Evolutionary conservation across 2,797 vertebrate species (phyloP), one percentile per base, ranked within the genome.

Genomic region (Rhynchonycteris naso): DNA sequence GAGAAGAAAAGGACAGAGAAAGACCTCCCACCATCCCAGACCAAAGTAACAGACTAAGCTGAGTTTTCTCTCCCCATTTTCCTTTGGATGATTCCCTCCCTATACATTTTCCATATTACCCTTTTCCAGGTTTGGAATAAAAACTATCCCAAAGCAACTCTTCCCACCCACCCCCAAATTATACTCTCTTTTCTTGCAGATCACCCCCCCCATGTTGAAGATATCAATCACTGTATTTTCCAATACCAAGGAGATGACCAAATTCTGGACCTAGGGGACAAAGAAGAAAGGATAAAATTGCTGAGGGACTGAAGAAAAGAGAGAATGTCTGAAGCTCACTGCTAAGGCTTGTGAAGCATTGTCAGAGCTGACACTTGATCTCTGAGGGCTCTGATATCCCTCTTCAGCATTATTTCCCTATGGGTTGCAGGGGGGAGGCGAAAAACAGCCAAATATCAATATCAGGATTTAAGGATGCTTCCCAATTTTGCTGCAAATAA

Each of bases 401-500:
- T 52, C 71, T 63, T 65, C 19, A 50, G 56, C 4, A 71, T 84
- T 58, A 71, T 93, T 93, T 84, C 68, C 72, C 92, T 50, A 30
- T 5, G 54, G 54, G 18, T 24, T 84, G 2, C 30, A 82, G 59
- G 78, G 88, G 69, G 59, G 38, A 80, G 35, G 30, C 4, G 16
- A 28, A 15, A 84, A 91, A 71, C 2, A 2, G 84, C 33, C 43
- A 78, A 52, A 52, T 5, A 85, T 63, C n/a, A 68, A 24, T 56
- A 69, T 69, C 28, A 19, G 43, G 24, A 10, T 35, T 89, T 59
- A 88, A 72, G 19, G 50, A 89, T 38, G n/a, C 75, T 92, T 91
- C 10, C 22, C 87, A 92, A 28, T 78, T 93, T 89, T 69, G 13
- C 7, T 88, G 59, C 63, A 95, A 86, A 86, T 72, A 90, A 82